Conservation (phyloP, 37 sponge, comb jelly and placozoan species). For the Tethya wilhelma region DNA sequence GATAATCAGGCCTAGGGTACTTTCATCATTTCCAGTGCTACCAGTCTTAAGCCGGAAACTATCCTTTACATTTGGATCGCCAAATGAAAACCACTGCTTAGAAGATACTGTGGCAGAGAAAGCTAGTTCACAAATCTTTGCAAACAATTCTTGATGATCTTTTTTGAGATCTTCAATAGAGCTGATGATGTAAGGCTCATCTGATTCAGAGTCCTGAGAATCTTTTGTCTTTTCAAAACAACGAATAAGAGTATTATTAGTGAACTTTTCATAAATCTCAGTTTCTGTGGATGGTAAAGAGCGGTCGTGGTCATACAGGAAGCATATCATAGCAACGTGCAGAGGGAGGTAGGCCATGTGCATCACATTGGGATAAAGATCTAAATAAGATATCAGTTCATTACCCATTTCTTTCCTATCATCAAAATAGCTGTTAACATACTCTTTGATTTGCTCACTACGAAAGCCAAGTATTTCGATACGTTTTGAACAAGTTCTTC, state of each 20-base stretch:
- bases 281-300: conserved; percentile 30
- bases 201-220: neutral
- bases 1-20: conserved; percentile 8
- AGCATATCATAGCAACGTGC: conserved; percentile 25
- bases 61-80: neutral
- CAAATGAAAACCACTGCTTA: neutral
- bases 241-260: neutral
- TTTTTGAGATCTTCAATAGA: neutral
- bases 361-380: neutral
- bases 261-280: conserved; percentile 22
- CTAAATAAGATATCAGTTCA: conserved; percentile 1
- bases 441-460: conserved; percentile 4
- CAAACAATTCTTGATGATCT: neutral
- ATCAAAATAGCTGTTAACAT: neutral
- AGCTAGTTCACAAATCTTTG: conserved; percentile 20
- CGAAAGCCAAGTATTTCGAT: conserved; percentile 38
- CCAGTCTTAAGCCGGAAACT: neutral
- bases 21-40: neutral
- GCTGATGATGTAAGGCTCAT: neutral
- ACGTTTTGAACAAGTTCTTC: neutral
- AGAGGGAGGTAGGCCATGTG: conserved; percentile 49
- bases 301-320: neutral
- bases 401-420: neutral
- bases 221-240: neutral
- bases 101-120: neutral